Percentiles rank a stretch among this genome's conserved stretches.
Evolutionary conservation across 2,797 vertebrate genomes (phyloP).

Genomic region (Natrix natrix): DNA sequence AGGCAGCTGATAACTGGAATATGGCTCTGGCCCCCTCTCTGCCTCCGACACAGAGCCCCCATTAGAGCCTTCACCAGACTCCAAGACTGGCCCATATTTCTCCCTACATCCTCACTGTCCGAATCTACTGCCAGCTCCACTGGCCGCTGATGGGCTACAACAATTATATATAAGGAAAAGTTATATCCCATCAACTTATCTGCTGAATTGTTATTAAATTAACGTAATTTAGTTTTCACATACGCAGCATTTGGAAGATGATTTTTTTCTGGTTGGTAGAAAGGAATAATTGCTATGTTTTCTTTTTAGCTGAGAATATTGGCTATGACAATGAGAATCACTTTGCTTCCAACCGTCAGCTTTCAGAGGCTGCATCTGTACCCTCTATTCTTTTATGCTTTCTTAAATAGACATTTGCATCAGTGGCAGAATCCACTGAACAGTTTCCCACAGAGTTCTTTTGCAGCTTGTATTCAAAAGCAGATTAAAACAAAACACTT

Average conservation of each 20-base stretch:
- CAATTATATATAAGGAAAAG: background rate
- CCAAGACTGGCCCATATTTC: too few relatives aligned
- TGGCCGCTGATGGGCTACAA: too few relatives aligned
- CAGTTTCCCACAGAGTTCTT: background rate
- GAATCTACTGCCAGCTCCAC: too few relatives aligned
- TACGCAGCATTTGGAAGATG: background rate
- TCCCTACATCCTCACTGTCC: too few relatives aligned
- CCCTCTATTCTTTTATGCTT: background rate
- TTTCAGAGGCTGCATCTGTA: background rate
- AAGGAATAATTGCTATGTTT: constrained; percentile 2
- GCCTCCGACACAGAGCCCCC: too few relatives aligned
- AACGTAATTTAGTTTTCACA: background rate
- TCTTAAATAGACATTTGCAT: background rate
- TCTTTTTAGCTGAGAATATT: constrained; percentile 6
- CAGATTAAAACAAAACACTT: background rate
- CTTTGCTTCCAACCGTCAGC: background rate
- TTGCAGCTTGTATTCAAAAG: constrained; percentile 27
- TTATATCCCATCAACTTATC: background rate
- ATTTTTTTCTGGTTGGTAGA: background rate
- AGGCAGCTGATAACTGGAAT: too few relatives aligned
- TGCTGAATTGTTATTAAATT: background rate
- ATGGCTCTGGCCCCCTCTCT: too few relatives aligned
- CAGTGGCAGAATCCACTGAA: background rate
- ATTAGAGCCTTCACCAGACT: too few relatives aligned
- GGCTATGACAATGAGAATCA: background rate